phyloP scores from a whole-genome alignment of 2,113 vertebrate species.

The Ammodramus savannarum region DNA sequence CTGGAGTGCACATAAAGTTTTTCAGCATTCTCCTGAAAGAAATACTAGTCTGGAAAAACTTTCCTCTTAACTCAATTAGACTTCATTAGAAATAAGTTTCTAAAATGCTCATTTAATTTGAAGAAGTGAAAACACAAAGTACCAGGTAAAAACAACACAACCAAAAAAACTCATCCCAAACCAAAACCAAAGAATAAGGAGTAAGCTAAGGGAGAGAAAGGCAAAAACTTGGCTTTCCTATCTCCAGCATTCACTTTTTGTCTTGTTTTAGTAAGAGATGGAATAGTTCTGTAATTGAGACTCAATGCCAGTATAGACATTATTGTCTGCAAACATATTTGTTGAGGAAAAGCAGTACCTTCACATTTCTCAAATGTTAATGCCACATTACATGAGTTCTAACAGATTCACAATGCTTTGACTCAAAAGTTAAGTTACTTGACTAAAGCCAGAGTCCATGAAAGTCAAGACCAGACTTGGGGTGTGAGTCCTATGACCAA shows the following conservation, averaged over 20 bases:
- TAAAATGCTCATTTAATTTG: not conserved
- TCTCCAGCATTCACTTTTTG: not conserved
- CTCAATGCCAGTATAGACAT: not conserved
- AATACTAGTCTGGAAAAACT: not conserved
- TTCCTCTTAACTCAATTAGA: not conserved
- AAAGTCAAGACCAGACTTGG: not conserved
- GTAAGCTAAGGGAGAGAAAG: not conserved
- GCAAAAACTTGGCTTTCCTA: not conserved
- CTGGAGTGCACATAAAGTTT: not conserved
- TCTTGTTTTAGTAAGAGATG: not conserved
- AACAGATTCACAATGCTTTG: not conserved
- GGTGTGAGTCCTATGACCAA: not conserved
- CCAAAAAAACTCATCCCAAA: not conserved
- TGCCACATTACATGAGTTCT: not conserved
- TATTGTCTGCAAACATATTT: not conserved
- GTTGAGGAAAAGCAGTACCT: not conserved
- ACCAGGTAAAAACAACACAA: not conserved
- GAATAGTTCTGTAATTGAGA: not conserved
- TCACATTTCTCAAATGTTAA: not conserved
- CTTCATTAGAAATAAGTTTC: not conserved
- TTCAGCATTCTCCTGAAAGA: not conserved
- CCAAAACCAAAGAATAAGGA: not conserved
- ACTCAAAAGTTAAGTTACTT: not conserved
- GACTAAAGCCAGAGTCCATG: not conserved
- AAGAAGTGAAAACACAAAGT: not conserved